These are phyloP conservation scores for Diploptera punctata DNA, from an alignment of 2,888 invertebrate genomes.

Conservation along the genomic window DNA sequence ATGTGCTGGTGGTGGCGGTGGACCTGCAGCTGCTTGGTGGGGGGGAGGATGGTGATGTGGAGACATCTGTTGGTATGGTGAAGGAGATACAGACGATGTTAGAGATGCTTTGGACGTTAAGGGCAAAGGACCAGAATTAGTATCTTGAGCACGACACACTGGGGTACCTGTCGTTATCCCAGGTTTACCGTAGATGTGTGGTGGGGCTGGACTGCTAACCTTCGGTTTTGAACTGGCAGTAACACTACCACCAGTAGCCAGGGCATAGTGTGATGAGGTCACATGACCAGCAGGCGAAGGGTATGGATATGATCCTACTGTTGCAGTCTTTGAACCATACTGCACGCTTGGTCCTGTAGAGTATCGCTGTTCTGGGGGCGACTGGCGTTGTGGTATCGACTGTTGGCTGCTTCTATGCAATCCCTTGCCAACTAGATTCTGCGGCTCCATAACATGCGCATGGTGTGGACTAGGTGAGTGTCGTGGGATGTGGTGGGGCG, in stretches of 20 bases:
- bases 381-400: constrained; percentile 51
- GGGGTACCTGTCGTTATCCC: constrained; percentile 65
- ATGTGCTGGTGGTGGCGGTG: constrained; percentile 60
- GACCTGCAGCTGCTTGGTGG: constrained; percentile 52
- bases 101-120: constrained; percentile 64
- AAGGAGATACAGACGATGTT: constrained; percentile 57
- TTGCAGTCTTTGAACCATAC: constrained; percentile 46
- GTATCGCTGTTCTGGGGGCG: constrained; percentile 49
- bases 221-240: constrained; percentile 62
- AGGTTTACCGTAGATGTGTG: constrained; percentile 73
- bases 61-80: constrained; percentile 61
- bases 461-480: constrained; percentile 42
- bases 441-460: constrained; percentile 31
- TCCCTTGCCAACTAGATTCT: constrained; percentile 34
- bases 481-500: constrained; percentile 56
- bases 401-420: constrained; percentile 52
- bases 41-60: constrained; percentile 54
- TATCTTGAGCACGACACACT: constrained; percentile 57
- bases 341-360: constrained; percentile 23
- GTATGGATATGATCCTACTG: constrained; percentile 54
- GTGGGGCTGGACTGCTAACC: constrained; percentile 81
- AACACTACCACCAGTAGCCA: constrained; percentile 51
- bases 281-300: constrained; percentile 58
- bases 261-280: constrained; percentile 57
- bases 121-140: constrained; percentile 59